phyloP scores from a whole-genome alignment of 2,888 invertebrate genomes.

The Latrodectus elegans region DNA sequence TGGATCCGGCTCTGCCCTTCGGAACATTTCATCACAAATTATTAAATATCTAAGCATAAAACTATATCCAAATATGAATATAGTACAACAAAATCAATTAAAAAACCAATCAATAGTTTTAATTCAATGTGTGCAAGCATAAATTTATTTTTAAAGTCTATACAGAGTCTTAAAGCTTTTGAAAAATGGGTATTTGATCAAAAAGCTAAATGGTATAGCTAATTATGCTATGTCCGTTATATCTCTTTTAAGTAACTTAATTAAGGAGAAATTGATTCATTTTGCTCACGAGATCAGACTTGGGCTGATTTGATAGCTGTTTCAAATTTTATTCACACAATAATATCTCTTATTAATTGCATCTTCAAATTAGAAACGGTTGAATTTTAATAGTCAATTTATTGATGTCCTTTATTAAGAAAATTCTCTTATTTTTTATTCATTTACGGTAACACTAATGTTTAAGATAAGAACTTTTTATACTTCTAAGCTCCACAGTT shows the following conservation, averaged over 20 bases:
- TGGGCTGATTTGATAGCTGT: too few relatives aligned
- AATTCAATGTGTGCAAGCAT: constrained; percentile 18
- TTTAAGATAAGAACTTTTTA: too few relatives aligned
- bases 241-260: too few relatives aligned
- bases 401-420: too few relatives aligned
- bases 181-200: too few relatives aligned
- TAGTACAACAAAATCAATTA: constrained; percentile 4
- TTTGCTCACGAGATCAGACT: constrained; percentile 22
- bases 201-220: not conserved
- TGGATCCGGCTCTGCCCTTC: constrained; percentile 46
- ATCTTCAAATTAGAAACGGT: too few relatives aligned
- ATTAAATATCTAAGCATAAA: not conserved
- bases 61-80: constrained; percentile 1
- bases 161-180: not conserved
- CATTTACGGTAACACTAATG: too few relatives aligned
- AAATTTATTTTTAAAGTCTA: constrained; percentile 42
- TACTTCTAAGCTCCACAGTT: too few relatives aligned
- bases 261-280: not conserved
- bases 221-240: not conserved
- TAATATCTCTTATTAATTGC: too few relatives aligned
- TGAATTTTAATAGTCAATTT: too few relatives aligned
- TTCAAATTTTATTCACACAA: too few relatives aligned
- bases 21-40: constrained; percentile 35
- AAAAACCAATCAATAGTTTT: not conserved
- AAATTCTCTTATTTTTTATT: too few relatives aligned